phyloP scores from a whole-genome alignment of 2,113 vertebrate genomes.

The Erythrocebus patas region DNA sequence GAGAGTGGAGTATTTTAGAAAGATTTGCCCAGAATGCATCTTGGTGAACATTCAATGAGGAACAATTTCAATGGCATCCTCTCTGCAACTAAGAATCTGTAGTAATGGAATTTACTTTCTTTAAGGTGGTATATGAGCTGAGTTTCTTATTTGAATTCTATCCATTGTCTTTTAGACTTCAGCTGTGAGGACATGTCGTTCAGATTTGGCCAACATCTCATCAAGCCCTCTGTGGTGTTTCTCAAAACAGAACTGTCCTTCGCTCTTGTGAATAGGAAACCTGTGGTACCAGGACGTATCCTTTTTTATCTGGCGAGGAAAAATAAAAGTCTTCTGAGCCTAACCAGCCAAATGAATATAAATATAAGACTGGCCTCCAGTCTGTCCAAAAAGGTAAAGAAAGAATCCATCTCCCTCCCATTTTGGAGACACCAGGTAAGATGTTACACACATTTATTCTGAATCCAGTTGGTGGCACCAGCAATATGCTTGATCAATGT shows the following conservation, averaged over 20 bases:
- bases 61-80: not conserved
- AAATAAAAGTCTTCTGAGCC: not conserved
- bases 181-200: slow-evolving; percentile 80
- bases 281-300: slow-evolving; percentile 90
- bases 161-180: slow-evolving; percentile 56
- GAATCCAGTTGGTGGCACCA: slow-evolving; percentile 71
- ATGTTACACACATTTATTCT: slow-evolving; percentile 65
- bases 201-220: slow-evolving; percentile 90
- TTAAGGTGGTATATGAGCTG: not conserved
- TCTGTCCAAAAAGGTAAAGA: not conserved
- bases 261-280: slow-evolving; percentile 91
- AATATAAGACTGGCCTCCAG: not conserved
- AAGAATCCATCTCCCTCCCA: accelerated
- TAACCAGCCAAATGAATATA: not conserved
- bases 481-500: slow-evolving; percentile 76
- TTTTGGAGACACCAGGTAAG: slow-evolving; percentile 81
- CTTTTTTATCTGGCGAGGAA: slow-evolving; percentile 74
- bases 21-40: not conserved
- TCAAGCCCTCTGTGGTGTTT: slow-evolving; percentile 89
- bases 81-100: not conserved
- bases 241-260: slow-evolving; percentile 90
- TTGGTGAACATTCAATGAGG: not conserved
- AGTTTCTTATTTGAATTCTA: slow-evolving; percentile 6
- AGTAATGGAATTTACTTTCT: not conserved
- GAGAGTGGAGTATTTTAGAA: not conserved